Percentiles rank a stretch among this genome's conserved stretches.
Evolutionary conservation across 1,140 invertebrate genomes (phyloP).

Genomic region (Aplysia californica): DNA sequence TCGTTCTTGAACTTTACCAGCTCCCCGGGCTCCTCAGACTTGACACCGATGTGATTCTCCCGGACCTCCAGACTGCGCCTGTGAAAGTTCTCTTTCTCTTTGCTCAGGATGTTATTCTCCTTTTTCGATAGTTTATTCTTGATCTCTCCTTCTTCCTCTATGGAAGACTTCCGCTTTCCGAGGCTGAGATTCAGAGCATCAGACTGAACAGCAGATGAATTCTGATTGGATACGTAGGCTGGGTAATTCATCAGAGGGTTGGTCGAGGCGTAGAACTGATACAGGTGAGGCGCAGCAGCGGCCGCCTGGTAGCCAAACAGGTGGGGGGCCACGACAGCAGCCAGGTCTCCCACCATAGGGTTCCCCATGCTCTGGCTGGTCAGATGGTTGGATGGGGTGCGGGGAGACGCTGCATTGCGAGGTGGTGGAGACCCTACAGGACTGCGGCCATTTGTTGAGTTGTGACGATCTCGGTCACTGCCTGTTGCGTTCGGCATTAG

Average conservation of each 20-base stretch:
- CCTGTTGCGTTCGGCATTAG: background rate
- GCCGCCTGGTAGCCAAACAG: constrained; percentile 32
- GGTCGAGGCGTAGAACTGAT: constrained; percentile 43
- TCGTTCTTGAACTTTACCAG: background rate
- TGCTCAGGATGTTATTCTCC: no score
- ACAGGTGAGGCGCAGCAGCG: constrained; percentile 42
- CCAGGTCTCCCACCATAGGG: background rate
- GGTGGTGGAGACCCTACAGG: constrained; percentile 2
- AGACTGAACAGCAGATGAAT: constrained; percentile 45
- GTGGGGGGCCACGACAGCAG: constrained; percentile 25
- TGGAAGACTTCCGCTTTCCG: constrained; percentile 1
- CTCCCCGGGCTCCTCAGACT: background rate
- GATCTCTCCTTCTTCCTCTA: background rate
- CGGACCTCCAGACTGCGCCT: background rate
- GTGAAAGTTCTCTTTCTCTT: no score
- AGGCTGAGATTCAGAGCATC: constrained; percentile 59
- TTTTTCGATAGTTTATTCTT: background rate
- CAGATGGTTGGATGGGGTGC: background rate
- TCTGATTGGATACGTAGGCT: constrained; percentile 38
- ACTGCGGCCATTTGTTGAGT: background rate
- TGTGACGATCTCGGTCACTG: background rate
- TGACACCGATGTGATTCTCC: background rate
- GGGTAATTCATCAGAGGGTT: constrained; percentile 37
- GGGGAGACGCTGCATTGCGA: background rate
- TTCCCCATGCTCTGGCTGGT: background rate